Evolutionary conservation across 2,113 vertebrate genomes (phyloP).

Genomic region (Pogona vitticeps): DNA sequence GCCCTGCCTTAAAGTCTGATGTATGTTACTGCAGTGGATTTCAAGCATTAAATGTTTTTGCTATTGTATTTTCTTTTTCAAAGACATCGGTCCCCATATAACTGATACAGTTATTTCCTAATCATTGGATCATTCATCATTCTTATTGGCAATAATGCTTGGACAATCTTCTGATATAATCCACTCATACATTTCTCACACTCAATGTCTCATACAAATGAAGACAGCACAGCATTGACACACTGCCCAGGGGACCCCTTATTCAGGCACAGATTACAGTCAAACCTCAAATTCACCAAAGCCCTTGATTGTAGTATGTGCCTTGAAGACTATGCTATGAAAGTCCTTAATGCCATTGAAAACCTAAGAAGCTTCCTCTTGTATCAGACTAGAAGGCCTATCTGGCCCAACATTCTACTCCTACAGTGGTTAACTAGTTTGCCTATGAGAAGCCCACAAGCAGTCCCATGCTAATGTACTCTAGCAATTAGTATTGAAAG

Average conservation of each 20-base stretch:
- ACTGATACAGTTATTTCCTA: not conserved
- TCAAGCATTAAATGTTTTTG: not conserved
- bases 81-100: not conserved
- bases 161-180: not conserved
- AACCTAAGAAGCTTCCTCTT: too few relatives aligned
- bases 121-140: not conserved
- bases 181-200: not conserved
- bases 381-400: too few relatives aligned
- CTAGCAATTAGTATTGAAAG: too few relatives aligned
- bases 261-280: not conserved
- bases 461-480: too few relatives aligned
- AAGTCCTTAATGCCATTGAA: not conserved
- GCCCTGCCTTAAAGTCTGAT: not conserved
- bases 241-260: not conserved
- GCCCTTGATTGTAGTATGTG: not conserved
- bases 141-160: not conserved
- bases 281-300: not conserved
- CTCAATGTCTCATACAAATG: not conserved
- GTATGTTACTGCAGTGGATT: not conserved
- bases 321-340: not conserved
- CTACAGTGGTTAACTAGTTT: too few relatives aligned
- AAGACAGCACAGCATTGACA: not conserved
- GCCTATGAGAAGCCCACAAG: too few relatives aligned
- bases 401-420: too few relatives aligned
- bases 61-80: not conserved